Conservation (phyloP, 1,140 invertebrate genomes). For the Drosophila mayri region DNA sequence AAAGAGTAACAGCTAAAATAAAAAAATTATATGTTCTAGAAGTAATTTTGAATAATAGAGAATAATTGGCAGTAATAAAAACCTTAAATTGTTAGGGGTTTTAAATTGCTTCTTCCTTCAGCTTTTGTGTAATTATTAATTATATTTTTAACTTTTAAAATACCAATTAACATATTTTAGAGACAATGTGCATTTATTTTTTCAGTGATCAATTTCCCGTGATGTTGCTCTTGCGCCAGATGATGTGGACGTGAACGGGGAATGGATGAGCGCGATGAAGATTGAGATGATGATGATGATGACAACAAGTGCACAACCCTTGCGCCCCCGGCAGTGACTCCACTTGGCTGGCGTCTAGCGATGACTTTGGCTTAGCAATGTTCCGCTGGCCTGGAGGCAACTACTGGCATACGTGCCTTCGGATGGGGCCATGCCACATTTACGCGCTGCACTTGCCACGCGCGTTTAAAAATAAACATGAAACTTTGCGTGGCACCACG, state of each 20-base stretch:
- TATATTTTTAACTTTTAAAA: neutral
- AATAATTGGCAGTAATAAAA: neutral
- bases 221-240: constrained; percentile 27
- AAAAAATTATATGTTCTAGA: no score
- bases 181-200: neutral
- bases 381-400: constrained; percentile 9
- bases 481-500: constrained; percentile 18
- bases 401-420: constrained; percentile 48
- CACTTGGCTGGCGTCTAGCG: constrained; percentile 39
- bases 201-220: constrained; percentile 1
- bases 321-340: constrained; percentile 59
- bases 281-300: constrained; percentile 48
- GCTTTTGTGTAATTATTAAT: neutral
- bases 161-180: no score
- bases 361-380: constrained; percentile 39
- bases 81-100: neutral
- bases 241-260: constrained; percentile 34
- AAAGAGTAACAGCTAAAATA: neutral
- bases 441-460: constrained; percentile 73
- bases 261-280: constrained; percentile 17
- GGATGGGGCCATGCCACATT: constrained; percentile 59
- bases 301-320: constrained; percentile 78
- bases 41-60: neutral
- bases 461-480: constrained; percentile 73
- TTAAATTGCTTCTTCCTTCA: neutral